phyloP scores from a whole-genome alignment of 2,888 invertebrate species.

The Fragum fragum region DNA sequence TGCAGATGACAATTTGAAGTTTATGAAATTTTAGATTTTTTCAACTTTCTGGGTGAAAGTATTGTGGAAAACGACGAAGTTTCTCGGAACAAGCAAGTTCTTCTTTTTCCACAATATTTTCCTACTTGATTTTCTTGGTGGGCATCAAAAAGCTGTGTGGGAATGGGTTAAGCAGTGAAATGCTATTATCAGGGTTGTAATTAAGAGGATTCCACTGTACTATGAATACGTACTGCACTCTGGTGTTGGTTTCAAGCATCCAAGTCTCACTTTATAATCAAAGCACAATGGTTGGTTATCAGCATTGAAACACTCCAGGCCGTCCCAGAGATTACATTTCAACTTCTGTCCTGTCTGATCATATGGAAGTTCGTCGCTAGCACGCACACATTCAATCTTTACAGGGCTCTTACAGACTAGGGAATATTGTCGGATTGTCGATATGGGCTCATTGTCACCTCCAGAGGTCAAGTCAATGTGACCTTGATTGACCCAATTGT shows the following conservation, averaged over 20 bases:
- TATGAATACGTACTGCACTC: slow-evolving; percentile 80
- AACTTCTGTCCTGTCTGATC: slow-evolving; percentile 75
- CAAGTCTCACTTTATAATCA: slow-evolving; percentile 79
- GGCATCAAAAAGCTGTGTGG: no score
- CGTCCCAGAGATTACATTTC: slow-evolving; percentile 89
- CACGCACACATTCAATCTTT: slow-evolving; percentile 82
- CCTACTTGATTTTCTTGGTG: no score
- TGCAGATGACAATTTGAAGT: no score
- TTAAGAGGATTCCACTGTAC: no score
- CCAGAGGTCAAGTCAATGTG: slow-evolving; percentile 72
- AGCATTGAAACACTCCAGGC: slow-evolving; percentile 90
- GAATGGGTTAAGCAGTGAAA: no score
- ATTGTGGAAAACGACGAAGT: no score
- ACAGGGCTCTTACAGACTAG: slow-evolving; percentile 76
- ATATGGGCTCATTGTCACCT: slow-evolving; percentile 83
- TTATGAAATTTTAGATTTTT: no score
- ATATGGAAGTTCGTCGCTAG: slow-evolving; percentile 72
- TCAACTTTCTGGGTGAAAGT: no score
- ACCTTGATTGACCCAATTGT: slow-evolving; percentile 81
- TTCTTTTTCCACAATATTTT: no score
- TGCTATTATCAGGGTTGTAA: no score
- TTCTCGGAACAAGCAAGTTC: no score
- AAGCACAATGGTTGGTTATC: slow-evolving; percentile 74
- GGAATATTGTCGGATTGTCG: slow-evolving; percentile 73
- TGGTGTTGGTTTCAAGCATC: slow-evolving; percentile 76